These are phyloP conservation scores for Dipodomys ordii DNA, from an alignment of 2,113 vertebrate genomes.

Conservation along the genomic window DNA sequence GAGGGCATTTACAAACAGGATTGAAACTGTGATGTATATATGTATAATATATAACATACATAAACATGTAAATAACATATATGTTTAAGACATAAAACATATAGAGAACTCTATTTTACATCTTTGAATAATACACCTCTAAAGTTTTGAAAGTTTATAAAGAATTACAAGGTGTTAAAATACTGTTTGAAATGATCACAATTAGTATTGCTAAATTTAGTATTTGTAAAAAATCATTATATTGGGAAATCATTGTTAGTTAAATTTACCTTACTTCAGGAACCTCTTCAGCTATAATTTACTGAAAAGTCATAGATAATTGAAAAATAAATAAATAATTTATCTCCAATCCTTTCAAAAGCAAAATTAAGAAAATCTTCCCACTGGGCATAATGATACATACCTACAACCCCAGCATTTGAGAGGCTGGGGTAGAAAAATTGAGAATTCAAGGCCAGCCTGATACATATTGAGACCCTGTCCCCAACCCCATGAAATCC, in stretches of 20 bases:
- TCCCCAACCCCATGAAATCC: too few species aligned
- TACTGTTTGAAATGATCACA: too few species aligned
- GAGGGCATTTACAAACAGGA: not conserved
- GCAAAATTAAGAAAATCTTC: not conserved
- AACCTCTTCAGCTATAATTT: not conserved
- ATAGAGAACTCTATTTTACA: too few species aligned
- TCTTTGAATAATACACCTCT: too few species aligned
- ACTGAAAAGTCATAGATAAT: not conserved
- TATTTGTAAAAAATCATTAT: too few species aligned
- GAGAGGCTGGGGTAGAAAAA: not conserved
- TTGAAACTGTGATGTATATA: too few species aligned
- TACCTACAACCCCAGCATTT: not conserved
- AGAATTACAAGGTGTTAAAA: not conserved
- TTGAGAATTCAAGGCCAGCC: not conserved
- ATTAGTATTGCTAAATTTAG: too few species aligned
- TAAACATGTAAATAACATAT: too few species aligned
- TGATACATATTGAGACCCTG: not conserved
- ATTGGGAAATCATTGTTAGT: too few species aligned
- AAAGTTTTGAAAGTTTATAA: not conserved
- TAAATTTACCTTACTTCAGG: not conserved
- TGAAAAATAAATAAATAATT: not conserved
- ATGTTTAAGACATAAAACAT: too few species aligned
- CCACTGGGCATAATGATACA: too few species aligned
- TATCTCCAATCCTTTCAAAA: not conserved
- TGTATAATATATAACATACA: too few species aligned